Base-by-base conservation (phyloP, 2,797 vertebrate genomes). In the Brotula barbata region DNA sequence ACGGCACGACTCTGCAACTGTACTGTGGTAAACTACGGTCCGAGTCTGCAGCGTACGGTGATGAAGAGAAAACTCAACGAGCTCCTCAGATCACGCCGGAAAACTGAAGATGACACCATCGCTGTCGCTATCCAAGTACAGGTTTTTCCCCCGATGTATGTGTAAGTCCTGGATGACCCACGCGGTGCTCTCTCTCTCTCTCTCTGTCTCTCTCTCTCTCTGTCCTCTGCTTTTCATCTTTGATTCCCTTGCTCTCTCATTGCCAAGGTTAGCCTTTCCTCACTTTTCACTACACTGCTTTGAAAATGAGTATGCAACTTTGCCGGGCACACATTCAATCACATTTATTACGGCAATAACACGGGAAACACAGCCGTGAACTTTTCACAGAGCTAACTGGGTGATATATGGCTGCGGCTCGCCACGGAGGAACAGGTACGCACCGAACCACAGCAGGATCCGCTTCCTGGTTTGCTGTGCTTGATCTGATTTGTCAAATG, bases 281-380 rank as follows among this genome's bases (percentile, higher is more conserved):
- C 68, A 58, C 61, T 53, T 79, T 81, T 68, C 69, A 76, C 85
- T 83, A 69, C 41, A 19, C 75, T 69, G n/a, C n/a, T n/a, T n/a
- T n/a, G 64, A 74, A 84, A 83, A 82, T 83, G 64, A 81, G 60
- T 70, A 49, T 45, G 69, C 71, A 87, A 78, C 88, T 82, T 85
- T 87, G 78, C 6, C 2, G 13, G 60, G 28, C 34, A 58, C 31
- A 48, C 63, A 48, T 68, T 84, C 64, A 48, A 78, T 87, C 78
- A 77, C 63, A 59, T 85, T 87, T 85, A 85, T 73, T 68, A 64
- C 76, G 37, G 63, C 71, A 63, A 70, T 65, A 82, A 75, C 52
- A 62, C 36, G n/a, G 56, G 58, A 75, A 81, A 78, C 70, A 63
- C 65, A 75, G 75, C 77, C 73, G 28, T 86, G 83, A 83, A 82